phyloP scores from a whole-genome alignment of 2,113 vertebrate species.

The Dascyllus trimaculatus region DNA sequence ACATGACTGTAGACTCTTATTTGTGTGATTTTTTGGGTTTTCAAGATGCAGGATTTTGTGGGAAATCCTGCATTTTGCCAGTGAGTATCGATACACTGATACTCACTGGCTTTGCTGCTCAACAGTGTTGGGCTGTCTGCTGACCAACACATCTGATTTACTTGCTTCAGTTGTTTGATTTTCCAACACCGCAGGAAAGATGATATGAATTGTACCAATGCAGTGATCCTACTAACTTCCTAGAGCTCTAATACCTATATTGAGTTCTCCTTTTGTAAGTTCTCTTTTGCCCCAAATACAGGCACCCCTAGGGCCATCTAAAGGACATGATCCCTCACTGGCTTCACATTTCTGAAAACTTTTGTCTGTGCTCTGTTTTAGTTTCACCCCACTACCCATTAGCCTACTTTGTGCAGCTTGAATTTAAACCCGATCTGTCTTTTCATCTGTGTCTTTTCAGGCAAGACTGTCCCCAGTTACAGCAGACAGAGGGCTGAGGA shows the following conservation, averaged over 20 bases:
- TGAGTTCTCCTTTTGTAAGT: neutral
- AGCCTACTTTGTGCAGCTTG: neutral
- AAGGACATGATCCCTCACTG: neutral
- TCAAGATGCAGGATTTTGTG: no score
- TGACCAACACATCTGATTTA: no score
- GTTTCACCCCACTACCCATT: conserved; percentile 6
- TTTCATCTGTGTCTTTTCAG: conserved; percentile 39
- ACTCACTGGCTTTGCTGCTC: neutral
- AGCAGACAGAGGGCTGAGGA: conserved; percentile 73
- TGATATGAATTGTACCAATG: neutral
- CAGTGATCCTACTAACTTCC: neutral
- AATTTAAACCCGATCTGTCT: neutral
- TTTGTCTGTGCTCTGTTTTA: neutral
- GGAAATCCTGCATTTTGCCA: no score
- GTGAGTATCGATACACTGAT: no score
- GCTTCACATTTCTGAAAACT: neutral
- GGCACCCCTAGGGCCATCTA: neutral
- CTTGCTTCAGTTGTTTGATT: neutral
- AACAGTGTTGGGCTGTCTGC: no score
- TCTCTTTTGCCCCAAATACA: neutral
- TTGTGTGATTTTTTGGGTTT: no score
- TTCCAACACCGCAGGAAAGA: conserved; percentile 8
- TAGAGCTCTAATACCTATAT: neutral
- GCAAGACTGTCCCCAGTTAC: conserved; percentile 77
- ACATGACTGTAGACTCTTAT: neutral